Conservation (phyloP, 2,888 invertebrate genomes). For the Cerceris ruficornis region DNA sequence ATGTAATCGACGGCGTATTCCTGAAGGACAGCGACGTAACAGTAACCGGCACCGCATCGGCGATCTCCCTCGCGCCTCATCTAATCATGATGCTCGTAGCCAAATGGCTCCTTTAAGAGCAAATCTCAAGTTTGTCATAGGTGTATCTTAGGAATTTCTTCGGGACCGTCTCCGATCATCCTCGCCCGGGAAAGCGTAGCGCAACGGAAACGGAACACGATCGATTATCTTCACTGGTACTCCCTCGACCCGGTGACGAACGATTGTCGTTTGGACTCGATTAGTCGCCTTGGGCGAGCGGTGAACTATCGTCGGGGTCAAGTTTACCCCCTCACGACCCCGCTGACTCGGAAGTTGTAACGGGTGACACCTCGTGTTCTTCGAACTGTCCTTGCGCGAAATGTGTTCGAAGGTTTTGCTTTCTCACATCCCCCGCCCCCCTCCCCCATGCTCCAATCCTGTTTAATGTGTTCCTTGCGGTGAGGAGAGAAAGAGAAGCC, state of each 20-base stretch:
- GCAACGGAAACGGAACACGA: slow-evolving; percentile 14
- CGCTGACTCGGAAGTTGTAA: too few relatives aligned
- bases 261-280: slow-evolving; percentile 1
- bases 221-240: slow-evolving; percentile 2
- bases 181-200: slow-evolving; percentile 29
- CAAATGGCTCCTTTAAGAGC: slow-evolving; percentile 80
- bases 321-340: not conserved
- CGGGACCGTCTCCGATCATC: slow-evolving; percentile 62
- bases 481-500: slow-evolving; percentile 2
- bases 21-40: slow-evolving; percentile 92
- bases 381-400: slow-evolving; percentile 21
- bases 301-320: slow-evolving; percentile 13
- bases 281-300: not conserved
- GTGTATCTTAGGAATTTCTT: slow-evolving; percentile 63
- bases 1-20: slow-evolving; percentile 95
- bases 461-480: slow-evolving; percentile 25
- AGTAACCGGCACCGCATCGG: slow-evolving; percentile 84
- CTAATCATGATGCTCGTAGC: slow-evolving; percentile 80
- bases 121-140: slow-evolving; percentile 41
- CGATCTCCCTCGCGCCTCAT: slow-evolving; percentile 77
- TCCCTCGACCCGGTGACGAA: not conserved
- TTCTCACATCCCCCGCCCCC: not conserved
- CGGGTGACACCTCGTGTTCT: slow-evolving; percentile 6
- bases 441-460: slow-evolving; percentile 1
- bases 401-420: slow-evolving; percentile 32